Evolutionary conservation across 2,888 invertebrate genomes (phyloP).

Genomic region (Ditylenchus weischeri): DNA sequence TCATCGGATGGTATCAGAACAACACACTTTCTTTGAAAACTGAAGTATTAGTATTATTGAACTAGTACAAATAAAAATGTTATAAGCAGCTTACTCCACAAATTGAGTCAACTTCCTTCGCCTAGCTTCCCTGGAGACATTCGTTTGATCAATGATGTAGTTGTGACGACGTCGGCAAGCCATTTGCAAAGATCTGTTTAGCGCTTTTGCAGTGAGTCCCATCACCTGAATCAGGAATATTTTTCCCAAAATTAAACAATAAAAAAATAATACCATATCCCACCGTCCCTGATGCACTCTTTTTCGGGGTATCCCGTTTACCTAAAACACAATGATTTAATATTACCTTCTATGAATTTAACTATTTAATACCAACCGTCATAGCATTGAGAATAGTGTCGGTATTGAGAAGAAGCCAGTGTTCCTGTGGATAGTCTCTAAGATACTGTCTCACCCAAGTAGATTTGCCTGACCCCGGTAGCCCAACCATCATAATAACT

Average conservation of each 20-base stretch:
- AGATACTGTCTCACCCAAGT: constrained; percentile 73
- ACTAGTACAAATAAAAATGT: constrained; percentile 60
- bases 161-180: constrained; percentile 70
- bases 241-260: too few species aligned
- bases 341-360: too few species aligned
- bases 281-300: constrained; percentile 76
- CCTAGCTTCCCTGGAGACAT: constrained; percentile 93
- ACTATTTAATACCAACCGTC: constrained; percentile 69
- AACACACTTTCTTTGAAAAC: constrained; percentile 83
- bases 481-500: constrained; percentile 67
- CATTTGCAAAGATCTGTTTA: constrained; percentile 61
- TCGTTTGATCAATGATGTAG: constrained; percentile 95
- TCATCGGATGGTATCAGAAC: constrained; percentile 87
- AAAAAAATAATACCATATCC: constrained; percentile 66
- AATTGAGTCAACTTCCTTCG: constrained; percentile 93
- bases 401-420: constrained; percentile 83
- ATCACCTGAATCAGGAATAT: constrained; percentile 65
- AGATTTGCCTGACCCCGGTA: constrained; percentile 84
- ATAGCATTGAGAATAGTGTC: constrained; percentile 82
- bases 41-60: constrained; percentile 65
- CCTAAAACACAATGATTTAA: constrained; percentile 54
- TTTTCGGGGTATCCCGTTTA: constrained; percentile 80
- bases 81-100: constrained; percentile 14
- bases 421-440: constrained; percentile 72
- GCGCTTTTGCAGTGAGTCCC: constrained; percentile 80